Evolutionary conservation across 2,888 invertebrate species (phyloP), one percentile per base, ranked within the genome.

Genomic region (Brachylomia viminalis): DNA sequence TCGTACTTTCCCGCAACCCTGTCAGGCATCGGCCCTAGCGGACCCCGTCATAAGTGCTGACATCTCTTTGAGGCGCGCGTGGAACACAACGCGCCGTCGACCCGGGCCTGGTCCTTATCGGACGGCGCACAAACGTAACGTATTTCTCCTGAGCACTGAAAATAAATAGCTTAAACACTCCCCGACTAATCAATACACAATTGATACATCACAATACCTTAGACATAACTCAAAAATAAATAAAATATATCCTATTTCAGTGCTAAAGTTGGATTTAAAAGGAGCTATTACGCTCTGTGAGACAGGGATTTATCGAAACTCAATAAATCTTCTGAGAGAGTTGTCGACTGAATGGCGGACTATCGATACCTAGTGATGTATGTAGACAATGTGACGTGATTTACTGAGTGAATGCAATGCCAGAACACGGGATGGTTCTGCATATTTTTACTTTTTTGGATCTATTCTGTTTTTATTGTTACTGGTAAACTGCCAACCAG

Each of bases 291-390:
- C 54, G 45, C 2, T 38, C 38, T 30, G 27, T 49, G 45, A 59
- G 80, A 82, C 72, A 73, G 64, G 58, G 85, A 84, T 84, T 75
- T 84, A 84, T 84, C 67, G 75, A 49, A 20, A 1, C 42, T 58
- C 83, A 58, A 84, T 84, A 84, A 84, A 84, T 84, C 83, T 84
- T 82, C 11, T 1, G 66, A 75, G 71, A 42, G 83, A 78, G 82
- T 84, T 78, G 75, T 84, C 78, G 77, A 75, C 56, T 83, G 80
- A 80, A 85, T 80, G 69, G 72, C 54, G 58, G 20, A 49, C 61
- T 76, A 82, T 85, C 72, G 84, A 72, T 80, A 38, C n/a, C 71
- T 68, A 70, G 76, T 80, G 80, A 83, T 83, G 84, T 83, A 75
- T 79, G 17, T 61, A 38, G 61, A 67, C 45, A 33, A 33, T 64